Evolutionary conservation across 2,113 vertebrate genomes (phyloP).

Genomic region (Seriola dumerili): DNA sequence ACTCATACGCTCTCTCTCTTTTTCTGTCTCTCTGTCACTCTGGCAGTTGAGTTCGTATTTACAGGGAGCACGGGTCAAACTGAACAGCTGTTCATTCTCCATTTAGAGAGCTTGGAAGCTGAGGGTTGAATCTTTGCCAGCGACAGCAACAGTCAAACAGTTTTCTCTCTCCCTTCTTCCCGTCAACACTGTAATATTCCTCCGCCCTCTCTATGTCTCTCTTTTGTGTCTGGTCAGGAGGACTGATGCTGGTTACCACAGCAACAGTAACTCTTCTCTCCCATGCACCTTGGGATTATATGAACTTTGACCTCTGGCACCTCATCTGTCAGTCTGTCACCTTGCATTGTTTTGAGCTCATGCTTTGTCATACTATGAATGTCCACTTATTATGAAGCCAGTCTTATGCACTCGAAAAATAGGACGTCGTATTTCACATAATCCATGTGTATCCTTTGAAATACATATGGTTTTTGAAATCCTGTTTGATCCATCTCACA

Average conservation of each 20-base stretch:
- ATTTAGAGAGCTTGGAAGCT: slow-evolving; percentile 49
- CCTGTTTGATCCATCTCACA: no score
- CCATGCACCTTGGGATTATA: slow-evolving; percentile 9
- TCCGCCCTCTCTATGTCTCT: not conserved
- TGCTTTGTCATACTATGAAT: not conserved
- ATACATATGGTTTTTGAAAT: no score
- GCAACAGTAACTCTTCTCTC: slow-evolving; percentile 42
- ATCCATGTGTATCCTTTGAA: no score
- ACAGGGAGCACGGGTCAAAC: slow-evolving; percentile 39
- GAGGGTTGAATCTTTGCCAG: slow-evolving; percentile 25
- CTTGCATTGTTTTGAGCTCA: slow-evolving; percentile 17
- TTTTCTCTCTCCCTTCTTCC: not conserved
- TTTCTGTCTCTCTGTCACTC: not conserved
- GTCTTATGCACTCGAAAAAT: not conserved
- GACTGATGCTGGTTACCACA: slow-evolving; percentile 51
- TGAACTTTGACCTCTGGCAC: slow-evolving; percentile 48
- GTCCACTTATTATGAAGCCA: not conserved
- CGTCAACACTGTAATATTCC: slow-evolving; percentile 5
- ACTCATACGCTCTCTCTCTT: not conserved
- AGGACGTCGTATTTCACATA: not conserved
- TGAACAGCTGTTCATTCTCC: slow-evolving; percentile 68
- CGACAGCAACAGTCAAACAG: not conserved
- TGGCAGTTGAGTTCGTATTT: slow-evolving; percentile 21
- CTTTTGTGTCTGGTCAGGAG: slow-evolving; percentile 31
- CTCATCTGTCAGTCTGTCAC: slow-evolving; percentile 25